Evolutionary conservation across 2,797 vertebrate species (phyloP), one percentile per base, ranked within the genome.

Genomic region (Pseudomugil gertrudae): DNA sequence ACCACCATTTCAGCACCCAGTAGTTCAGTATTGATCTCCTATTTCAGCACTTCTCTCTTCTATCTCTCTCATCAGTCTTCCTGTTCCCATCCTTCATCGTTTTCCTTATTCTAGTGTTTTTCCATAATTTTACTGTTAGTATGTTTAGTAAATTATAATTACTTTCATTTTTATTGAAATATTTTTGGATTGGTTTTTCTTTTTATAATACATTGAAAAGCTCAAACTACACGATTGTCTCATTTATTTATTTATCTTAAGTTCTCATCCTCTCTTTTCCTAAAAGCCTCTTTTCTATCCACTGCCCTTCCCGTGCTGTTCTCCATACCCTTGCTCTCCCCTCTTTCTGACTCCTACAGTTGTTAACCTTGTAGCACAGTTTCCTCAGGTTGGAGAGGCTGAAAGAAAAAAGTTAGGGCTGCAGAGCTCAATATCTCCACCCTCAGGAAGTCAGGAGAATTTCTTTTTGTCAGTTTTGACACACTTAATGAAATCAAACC

Each of bases 371-470:
- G 88, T 90, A 90, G 82, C 81, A 68, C 81, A 81, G 80, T 85
- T 88, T 89, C 86, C 84, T 88, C 79, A 82, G 86, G 74, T 88
- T 90, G 86, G 74, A 84, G 74, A 75, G 56, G 65, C 64, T 60
- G 21, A 38, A 38, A 19, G 32, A n/a, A 57, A 45, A 55, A 54
- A 43, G n/a, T 43, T 21, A 30, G 56, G 2, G 29, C 73, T 84
- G 69, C 57, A 75, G 87, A 91, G 90, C 92, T 93, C 92, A 90
- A 93, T 91, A 92, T 73, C 85, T 58, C 94, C 93, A 92, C 89
- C 94, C 77, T 78, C 89, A 93, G 93, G 90, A 79, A 14, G 69
- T 54, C 71, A 52, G 7, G 17, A 26, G 75, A 83, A 84, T 15
- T 40, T 14, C 17, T 40, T 40, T 19, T 8, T 32, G 47, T 9